Evolutionary conservation across 1,140 invertebrate species (phyloP).

Genomic region (Homalodisca vitripennis): DNA sequence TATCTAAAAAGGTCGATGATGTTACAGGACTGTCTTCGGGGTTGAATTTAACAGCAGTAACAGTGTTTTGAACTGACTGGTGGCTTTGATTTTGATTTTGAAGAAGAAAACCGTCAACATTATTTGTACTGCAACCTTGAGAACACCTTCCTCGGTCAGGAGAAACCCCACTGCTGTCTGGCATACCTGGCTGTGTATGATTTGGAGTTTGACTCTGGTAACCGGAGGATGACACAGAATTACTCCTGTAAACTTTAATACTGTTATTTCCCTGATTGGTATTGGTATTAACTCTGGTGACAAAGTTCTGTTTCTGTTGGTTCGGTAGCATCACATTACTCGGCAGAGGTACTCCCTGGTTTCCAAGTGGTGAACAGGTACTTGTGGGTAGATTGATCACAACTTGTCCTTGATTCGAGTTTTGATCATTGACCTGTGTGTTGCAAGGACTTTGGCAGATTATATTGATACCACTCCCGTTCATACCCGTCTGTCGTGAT

Average conservation of each 20-base stretch:
- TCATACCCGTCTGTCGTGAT: constrained; percentile 65
- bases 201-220: constrained; percentile 16
- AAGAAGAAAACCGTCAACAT: neutral
- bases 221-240: neutral
- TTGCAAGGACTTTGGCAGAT: constrained; percentile 24
- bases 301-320: constrained; percentile 24
- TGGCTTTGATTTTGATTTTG: constrained; percentile 34
- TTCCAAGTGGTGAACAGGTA: constrained; percentile 31
- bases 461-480: constrained; percentile 25
- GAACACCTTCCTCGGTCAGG: constrained; percentile 34
- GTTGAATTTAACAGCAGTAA: constrained; percentile 4
- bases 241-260: constrained; percentile 28
- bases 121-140: constrained; percentile 46
- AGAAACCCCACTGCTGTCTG: constrained; percentile 53
- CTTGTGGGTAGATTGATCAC: constrained; percentile 32
- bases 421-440: constrained; percentile 25
- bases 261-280: neutral
- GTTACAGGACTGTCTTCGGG: constrained; percentile 68
- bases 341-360: constrained; percentile 49
- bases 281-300: neutral
- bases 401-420: constrained; percentile 13
- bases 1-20: constrained; percentile 65
- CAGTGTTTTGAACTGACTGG: constrained; percentile 2
- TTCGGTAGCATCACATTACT: constrained; percentile 46
- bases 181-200: constrained; percentile 42